Evolutionary conservation across 2,113 vertebrate genomes (phyloP), one percentile per base, ranked within the genome.

Genomic region (Lathamus discolor): DNA sequence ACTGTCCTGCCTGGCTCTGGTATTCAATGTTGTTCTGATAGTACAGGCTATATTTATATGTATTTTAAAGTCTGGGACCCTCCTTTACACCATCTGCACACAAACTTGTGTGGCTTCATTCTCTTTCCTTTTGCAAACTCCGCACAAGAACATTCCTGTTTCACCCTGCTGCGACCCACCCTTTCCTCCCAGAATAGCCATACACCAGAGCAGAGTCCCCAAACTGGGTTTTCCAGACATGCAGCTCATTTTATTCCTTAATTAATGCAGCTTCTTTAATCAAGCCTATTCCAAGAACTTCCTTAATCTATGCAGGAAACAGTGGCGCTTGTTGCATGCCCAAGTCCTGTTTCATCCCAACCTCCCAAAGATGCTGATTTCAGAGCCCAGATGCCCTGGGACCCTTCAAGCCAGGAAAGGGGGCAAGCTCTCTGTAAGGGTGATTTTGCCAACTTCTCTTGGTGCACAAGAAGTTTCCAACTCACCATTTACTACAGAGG

Each of bases 161-260:
- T 44, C 93, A 82, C 69, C 64, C 73, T 13, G 10, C n/a, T 2
- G 11, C 39, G 62, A 86, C 11, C 25, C 61, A 86, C 41, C 48
- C 64, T 89, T 55, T 83, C 20, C 43, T 91, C 62, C 33, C 66
- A 39, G 46, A 43, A 73, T 66, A 84, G 28, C 48, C 15, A 0
- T 44, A 4, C 31, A 2, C 46, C 23, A 39, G 13, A 83, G 25
- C 44, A 13, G 11, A 83, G 35, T 82, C 29, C n/a, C 35, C 77
- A 89, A 1, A 92, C 89, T 91, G 83, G 88, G 88, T 95, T 90
- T 96, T 97, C 95, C 90, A 88, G 82, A 77, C 28, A 10, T 37
- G 61, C 20, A 64, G n/a, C 54, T 88, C 28, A 4, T 46, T 70
- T 77, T 73, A 81, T 74, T 46, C 86, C 35, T 86, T 59, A 86